Evolutionary conservation across 2,797 vertebrate species (phyloP), one percentile per base, ranked within the genome.

Genomic region (Lophotriccus pileatus): DNA sequence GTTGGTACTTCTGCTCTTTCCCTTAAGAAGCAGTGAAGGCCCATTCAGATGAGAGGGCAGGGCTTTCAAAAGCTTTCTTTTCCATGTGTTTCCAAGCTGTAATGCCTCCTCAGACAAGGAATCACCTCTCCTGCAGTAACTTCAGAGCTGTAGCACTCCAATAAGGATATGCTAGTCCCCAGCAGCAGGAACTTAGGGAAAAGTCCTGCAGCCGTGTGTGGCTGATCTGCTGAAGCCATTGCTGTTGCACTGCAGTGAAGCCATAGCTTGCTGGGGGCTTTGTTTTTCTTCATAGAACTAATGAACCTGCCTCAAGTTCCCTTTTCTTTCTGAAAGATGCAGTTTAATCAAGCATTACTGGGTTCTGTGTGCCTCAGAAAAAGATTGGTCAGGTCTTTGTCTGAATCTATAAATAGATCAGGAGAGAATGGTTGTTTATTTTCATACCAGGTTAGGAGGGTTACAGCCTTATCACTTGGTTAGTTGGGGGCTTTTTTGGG

Each of bases 401-500:
- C 22, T 50, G 47, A 76, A 44, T 60, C 36, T 73, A 0, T 46
- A 21, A 79, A 55, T 50, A 72, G 25, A 58, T 12, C 6, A 25
- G 12, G 47, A 76, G 43, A 77, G 89, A 60, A 36, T 19, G 11
- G 1, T 43, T 30, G 25, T 7, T 70, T 63, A 10, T 87, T 63
- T 89, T 87, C 52, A 34, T 66, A 41, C n/a, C 3, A 84, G 2
- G 20, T 66, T 72, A 28, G 0, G 13, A 78, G 20, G 8, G 53
- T 94, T 53, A 20, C 36, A 63, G 0, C 4, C 10, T 25, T 55
- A 39, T 17, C 27, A 34, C 14, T 53, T 47, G 14, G 4, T 25
- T 39, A 34, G 1, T 63, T 37, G 6, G 9, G 41, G 8, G 8
- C 12, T 0, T 2, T 24, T 82, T 47, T 20, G 3, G 25, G 28